These are phyloP conservation scores for Dromiciops gliroides DNA, from an alignment of 2,113 vertebrate species.

Conservation along the genomic window DNA sequence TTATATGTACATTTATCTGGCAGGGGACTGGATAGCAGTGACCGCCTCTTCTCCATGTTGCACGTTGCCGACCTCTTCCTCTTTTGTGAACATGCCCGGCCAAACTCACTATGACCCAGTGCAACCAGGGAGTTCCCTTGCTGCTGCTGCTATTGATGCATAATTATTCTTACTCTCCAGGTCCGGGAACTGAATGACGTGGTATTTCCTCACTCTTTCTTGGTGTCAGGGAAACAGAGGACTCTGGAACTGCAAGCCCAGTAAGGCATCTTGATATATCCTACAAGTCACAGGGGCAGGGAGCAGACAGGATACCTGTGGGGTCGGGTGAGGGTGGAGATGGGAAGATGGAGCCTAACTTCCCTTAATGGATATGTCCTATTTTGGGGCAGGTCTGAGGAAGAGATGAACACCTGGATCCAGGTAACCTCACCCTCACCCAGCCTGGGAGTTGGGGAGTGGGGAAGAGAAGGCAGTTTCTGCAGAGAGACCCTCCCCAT, in stretches of 20 bases:
- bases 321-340: background rate
- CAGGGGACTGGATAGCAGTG: rapidly evolving
- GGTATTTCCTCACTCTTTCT: conserved; percentile 83
- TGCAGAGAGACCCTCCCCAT: background rate
- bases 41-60: rapidly evolving
- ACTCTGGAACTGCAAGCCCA: conserved; percentile 85
- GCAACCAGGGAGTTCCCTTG: background rate
- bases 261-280: conserved; percentile 40
- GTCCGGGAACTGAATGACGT: conserved; percentile 81
- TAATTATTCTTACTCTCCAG: conserved; percentile 49
- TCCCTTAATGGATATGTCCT: background rate
- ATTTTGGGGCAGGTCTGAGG: conserved; percentile 78
- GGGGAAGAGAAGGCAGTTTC: background rate
- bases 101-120: background rate
- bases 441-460: background rate
- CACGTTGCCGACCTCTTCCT: background rate
- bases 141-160: background rate
- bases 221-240: conserved; percentile 84
- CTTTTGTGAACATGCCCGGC: background rate
- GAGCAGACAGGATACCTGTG: background rate
- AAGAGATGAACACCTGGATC: conserved; percentile 85
- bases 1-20: background rate
- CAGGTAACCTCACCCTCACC: conserved; percentile 75
- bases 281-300: background rate
- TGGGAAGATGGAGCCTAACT: rapidly evolving